Percentiles rank a stretch among this genome's conserved stretches.
Evolutionary conservation across 2,113 vertebrate species (phyloP).

Genomic region (Bubo blakistoni): DNA sequence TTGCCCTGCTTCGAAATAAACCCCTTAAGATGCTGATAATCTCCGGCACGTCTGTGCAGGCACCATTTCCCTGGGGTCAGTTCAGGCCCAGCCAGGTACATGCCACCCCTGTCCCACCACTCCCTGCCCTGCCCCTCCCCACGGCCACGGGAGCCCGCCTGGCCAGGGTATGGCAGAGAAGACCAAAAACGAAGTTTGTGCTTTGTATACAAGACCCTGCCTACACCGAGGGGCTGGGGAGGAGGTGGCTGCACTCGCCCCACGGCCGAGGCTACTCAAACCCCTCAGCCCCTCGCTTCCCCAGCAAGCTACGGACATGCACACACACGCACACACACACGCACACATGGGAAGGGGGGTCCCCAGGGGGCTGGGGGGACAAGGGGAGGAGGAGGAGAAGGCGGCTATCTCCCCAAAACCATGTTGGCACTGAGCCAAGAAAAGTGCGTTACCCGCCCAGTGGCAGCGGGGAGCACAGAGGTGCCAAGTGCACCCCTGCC

Average conservation of each 20-base stretch:
- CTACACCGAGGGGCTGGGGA: background rate
- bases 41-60: background rate
- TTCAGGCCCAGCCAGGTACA: background rate
- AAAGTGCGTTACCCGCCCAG: fast-evolving
- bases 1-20: background rate
- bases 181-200: constrained; percentile 45
- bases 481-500: background rate
- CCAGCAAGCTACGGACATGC: background rate
- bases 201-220: constrained; percentile 59
- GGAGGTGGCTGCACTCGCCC: fast-evolving
- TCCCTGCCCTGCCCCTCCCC: background rate
- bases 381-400: background rate
- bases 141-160: background rate
- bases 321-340: background rate
- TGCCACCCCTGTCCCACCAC: fast-evolving
- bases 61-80: background rate
- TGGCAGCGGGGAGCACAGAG: background rate
- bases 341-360: fast-evolving
- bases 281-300: background rate
- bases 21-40: background rate
- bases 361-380: background rate
- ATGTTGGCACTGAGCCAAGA: background rate
- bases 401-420: background rate
- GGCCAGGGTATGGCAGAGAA: background rate
- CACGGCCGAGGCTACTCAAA: background rate